Conservation (phyloP, 2,888 invertebrate species). For the Drosophila neotestacea region DNA sequence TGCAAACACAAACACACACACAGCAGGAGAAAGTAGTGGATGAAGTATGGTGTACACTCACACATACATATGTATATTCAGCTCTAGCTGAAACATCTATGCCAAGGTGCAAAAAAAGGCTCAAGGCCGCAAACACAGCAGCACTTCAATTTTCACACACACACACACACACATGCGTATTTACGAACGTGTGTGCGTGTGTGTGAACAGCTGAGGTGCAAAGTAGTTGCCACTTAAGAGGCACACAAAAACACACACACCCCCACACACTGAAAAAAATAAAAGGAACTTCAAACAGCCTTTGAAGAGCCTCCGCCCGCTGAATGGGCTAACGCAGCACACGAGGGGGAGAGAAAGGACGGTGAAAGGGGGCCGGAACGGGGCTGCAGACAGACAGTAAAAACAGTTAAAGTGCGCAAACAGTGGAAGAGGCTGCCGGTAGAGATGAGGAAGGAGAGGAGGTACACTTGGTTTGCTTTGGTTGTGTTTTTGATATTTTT, state of each 20-base stretch:
- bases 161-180: conserved; percentile 14
- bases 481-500: conserved; percentile 11
- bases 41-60: neutral
- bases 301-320: conserved; percentile 52
- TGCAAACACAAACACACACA: conserved; percentile 1
- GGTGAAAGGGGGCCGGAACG: too few species aligned
- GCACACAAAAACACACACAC: conserved; percentile 25
- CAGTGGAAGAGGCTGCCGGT: neutral
- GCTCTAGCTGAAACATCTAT: conserved; percentile 52
- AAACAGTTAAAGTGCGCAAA: conserved; percentile 49
- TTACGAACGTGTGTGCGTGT: conserved; percentile 23
- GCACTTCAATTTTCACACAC: conserved; percentile 48
- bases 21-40: conserved; percentile 1
- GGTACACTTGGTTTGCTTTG: conserved; percentile 15
- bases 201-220: conserved; percentile 71
- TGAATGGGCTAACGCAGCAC: conserved; percentile 32
- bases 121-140: conserved; percentile 65
- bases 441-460: neutral
- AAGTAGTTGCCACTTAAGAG: conserved; percentile 78
- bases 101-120: conserved; percentile 71
- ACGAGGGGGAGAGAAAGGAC: neutral
- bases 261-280: conserved; percentile 17
- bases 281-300: conserved; percentile 19
- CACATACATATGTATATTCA: neutral
- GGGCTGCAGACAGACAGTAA: conserved; percentile 40